Evolutionary conservation across 1,140 invertebrate genomes (phyloP), one percentile per base, ranked within the genome.

Genomic region (Pachypsylla venusta): DNA sequence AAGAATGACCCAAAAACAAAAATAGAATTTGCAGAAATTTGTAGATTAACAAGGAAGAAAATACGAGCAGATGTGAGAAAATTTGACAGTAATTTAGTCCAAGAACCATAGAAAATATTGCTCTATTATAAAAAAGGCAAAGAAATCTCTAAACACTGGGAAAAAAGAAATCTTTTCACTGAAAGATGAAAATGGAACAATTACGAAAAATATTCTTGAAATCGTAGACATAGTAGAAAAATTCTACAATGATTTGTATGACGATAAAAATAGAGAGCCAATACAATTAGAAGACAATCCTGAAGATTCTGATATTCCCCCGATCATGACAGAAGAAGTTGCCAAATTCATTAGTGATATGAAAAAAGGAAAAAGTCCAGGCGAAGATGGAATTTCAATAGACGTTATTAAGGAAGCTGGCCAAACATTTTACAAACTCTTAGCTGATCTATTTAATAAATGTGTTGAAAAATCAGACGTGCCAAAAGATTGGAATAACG

Each of bases 401-500:
- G 60, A 61, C 13, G 16, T 48, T 7, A 10, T 61, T 2, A 61
- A 48, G 19, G 22, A 26, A 16, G 40, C 54, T 14, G 39, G 25
- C 2, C 1, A 10, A 12, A 2, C 14, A 39, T 2, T 4, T 61
- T 3, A 55, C 27, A 53, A 56, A 48, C 27, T 58, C 10, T 14
- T 35, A n/a, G 30, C 30, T 7, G 42, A 48, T 3, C 16, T 58
- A 1, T 58, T 48, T 2, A n/a, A 60, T 0, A 62, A 66, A n/a
- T n/a, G n/a, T n/a, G n/a, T n/a, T n/a, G n/a, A n/a, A n/a, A n/a
- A n/a, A n/a, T n/a, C n/a, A n/a, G 56, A 63, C 65, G 63, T 67
- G 2, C 67, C 68, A 25, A 16, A 56, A 0, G 13, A 19, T 54
- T 68, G 67, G 67, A 64, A 27, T 0, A 56, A 61, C 60, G 66